A percentile compares a stretch with the other conserved stretches of the same genome.
Conservation (phyloP, 2,113 vertebrate species). For the Oreochromis tanganicae region DNA sequence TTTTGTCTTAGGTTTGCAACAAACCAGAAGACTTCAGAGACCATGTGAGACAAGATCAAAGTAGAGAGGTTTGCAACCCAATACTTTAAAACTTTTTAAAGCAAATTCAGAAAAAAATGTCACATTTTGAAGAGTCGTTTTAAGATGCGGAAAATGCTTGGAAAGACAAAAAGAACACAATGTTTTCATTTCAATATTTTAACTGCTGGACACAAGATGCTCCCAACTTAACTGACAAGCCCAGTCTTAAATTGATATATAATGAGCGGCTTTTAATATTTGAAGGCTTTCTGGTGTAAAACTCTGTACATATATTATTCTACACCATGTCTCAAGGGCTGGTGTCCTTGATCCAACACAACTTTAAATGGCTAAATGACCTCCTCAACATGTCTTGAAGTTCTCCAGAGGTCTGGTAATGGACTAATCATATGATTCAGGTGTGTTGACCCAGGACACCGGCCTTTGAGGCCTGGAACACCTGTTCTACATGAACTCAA, state of each 20-base stretch:
- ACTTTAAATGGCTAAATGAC: neutral
- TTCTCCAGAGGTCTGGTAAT: neutral
- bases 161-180: neutral
- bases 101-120: neutral
- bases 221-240: neutral
- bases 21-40: neutral
- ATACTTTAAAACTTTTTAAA: neutral
- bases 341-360: neutral
- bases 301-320: neutral
- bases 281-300: neutral
- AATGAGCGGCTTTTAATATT: neutral
- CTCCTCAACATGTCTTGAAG: neutral
- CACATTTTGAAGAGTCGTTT: neutral
- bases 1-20: neutral
- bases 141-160: neutral
- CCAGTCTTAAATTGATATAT: neutral
- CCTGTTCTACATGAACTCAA: neutral
- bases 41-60: neutral
- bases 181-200: neutral
- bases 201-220: neutral
- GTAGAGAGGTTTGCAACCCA: neutral
- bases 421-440: neutral
- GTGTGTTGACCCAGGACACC: neutral
- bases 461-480: neutral
- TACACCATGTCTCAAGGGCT: neutral